A percentile compares a stretch with the other conserved stretches of the same genome.
phyloP scores from a whole-genome alignment of 37 sponge, comb jelly and placozoan genomes.

The Aplysina aerophoba region DNA sequence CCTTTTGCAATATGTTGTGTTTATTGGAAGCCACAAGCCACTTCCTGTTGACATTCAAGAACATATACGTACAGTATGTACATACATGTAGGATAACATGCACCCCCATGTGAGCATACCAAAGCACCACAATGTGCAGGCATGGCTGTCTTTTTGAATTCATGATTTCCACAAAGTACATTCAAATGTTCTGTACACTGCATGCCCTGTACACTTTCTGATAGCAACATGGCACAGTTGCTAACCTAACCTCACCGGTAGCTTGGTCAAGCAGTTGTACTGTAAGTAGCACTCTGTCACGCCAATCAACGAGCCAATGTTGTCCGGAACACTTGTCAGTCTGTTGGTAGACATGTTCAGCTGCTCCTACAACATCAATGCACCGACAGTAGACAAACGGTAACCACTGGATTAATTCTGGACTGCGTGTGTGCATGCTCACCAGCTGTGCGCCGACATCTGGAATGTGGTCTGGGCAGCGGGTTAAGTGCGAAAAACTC shows the following conservation, averaged over 20 bases:
- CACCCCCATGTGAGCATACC: too few species aligned
- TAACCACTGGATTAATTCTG: background rate
- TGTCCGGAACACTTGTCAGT: constrained; percentile 51
- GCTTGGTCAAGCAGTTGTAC: constrained; percentile 61
- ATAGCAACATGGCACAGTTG: too few species aligned
- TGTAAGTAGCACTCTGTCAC: constrained; percentile 79
- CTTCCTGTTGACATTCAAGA: too few species aligned
- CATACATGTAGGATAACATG: too few species aligned
- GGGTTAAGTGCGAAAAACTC: constrained; percentile 62
- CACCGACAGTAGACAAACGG: background rate
- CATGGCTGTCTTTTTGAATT: too few species aligned
- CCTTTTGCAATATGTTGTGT: too few species aligned
- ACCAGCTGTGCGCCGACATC: constrained; percentile 66
- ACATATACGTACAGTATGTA: too few species aligned
- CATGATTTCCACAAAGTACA: too few species aligned
- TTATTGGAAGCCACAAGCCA: too few species aligned
- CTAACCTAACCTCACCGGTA: constrained; percentile 59
- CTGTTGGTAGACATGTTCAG: constrained; percentile 85
- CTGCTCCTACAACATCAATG: constrained; percentile 33
- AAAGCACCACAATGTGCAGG: too few species aligned
- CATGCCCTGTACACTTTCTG: too few species aligned
- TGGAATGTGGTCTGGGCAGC: constrained; percentile 55
- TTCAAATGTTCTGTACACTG: too few species aligned
- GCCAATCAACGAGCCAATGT: constrained; percentile 49
- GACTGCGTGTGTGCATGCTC: background rate